Evolutionary conservation across 2,888 invertebrate genomes (phyloP).

Genomic region (Pachliopta kotzebuea): DNA sequence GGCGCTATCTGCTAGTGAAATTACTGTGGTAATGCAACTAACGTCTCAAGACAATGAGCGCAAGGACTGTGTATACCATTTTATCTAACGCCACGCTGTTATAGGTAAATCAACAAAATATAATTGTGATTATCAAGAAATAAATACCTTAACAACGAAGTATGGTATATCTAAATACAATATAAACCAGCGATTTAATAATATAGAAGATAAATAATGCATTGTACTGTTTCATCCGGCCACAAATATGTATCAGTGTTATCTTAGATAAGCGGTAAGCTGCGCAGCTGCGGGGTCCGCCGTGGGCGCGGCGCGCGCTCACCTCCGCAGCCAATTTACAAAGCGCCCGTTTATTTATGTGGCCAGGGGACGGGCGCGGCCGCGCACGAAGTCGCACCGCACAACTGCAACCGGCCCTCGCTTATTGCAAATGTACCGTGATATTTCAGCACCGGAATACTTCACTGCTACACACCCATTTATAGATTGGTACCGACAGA

Average conservation of each 20-base stretch:
- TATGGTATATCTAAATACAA: too few relatives aligned
- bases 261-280: constrained; percentile 38
- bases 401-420: constrained; percentile 49
- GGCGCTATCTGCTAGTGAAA: too few relatives aligned
- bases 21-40: too few relatives aligned
- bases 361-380: constrained; percentile 50
- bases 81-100: too few relatives aligned
- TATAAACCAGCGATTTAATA: too few relatives aligned
- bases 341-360: constrained; percentile 39
- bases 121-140: too few relatives aligned
- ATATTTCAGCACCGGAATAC: constrained; percentile 32
- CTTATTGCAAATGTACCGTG: constrained; percentile 40
- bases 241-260: constrained; percentile 29
- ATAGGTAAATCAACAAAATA: too few relatives aligned
- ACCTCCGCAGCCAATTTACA: constrained; percentile 42
- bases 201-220: background rate
- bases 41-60: too few relatives aligned
- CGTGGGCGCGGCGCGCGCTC: constrained; percentile 46
- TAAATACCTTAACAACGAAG: too few relatives aligned
- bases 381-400: constrained; percentile 59
- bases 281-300: constrained; percentile 53
- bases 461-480: constrained; percentile 12
- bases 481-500: constrained; percentile 1
- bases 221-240: constrained; percentile 8
- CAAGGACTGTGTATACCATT: too few relatives aligned